Evolutionary conservation across 1,140 invertebrate species (phyloP).

Genomic region (Pseudomyrmex concolor): DNA sequence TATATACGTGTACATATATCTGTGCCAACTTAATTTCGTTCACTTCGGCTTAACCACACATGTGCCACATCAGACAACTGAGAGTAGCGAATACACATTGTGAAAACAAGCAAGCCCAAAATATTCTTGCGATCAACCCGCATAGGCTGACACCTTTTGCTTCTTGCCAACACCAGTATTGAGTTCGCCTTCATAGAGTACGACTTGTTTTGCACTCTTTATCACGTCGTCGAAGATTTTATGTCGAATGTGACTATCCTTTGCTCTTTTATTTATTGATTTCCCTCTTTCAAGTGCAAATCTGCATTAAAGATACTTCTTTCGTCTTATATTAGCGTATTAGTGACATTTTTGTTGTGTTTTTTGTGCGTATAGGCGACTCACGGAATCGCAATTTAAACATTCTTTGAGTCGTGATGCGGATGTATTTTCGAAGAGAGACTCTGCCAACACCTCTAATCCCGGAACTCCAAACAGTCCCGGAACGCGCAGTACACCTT

Average conservation of each 20-base stretch:
- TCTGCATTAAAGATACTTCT: not conserved
- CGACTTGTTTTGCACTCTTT: conserved; percentile 7
- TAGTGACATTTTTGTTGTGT: conserved; percentile 15
- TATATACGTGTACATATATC: conserved; percentile 32
- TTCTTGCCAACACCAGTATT: conserved; percentile 48
- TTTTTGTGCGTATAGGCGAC: conserved; percentile 73
- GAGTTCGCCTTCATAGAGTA: conserved; percentile 27
- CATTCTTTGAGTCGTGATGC: conserved; percentile 80
- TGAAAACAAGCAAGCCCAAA: conserved; percentile 68
- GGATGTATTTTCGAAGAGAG: conserved; percentile 78
- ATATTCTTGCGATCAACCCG: conserved; percentile 50
- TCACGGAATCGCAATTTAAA: conserved; percentile 81
- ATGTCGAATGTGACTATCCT: conserved; percentile 1
- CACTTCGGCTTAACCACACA: conserved; percentile 25
- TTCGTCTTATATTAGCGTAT: no score
- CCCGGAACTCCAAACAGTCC: conserved; percentile 73
- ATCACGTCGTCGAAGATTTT: not conserved
- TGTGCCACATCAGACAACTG: conserved; percentile 22
- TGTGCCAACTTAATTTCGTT: conserved; percentile 28
- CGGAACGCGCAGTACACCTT: conserved; percentile 70
- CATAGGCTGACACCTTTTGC: conserved; percentile 53
- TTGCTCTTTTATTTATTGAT: not conserved
- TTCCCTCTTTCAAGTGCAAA: not conserved
- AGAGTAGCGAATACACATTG: conserved; percentile 50
- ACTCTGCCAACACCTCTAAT: conserved; percentile 73